Evolutionary conservation across 2,113 vertebrate species (phyloP).

Genomic region (Acrocephalus arundinaceus): DNA sequence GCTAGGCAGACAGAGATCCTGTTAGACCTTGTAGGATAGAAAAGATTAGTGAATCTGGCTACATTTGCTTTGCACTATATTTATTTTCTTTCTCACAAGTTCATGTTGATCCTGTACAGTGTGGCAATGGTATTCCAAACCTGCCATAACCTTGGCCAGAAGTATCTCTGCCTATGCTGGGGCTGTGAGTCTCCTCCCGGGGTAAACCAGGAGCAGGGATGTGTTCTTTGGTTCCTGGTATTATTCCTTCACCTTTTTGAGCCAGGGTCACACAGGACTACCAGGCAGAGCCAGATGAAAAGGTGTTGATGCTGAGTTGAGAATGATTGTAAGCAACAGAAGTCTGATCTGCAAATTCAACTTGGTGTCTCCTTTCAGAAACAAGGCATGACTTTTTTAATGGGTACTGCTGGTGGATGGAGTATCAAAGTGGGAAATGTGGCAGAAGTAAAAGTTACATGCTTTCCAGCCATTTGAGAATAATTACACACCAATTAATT

Average conservation of each 20-base stretch:
- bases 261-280: background rate
- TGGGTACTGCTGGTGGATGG: background rate
- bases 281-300: background rate
- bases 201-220: background rate
- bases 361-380: background rate
- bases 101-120: fast-evolving
- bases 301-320: background rate
- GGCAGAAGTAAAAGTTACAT: background rate
- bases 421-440: background rate
- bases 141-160: background rate
- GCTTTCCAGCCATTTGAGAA: background rate
- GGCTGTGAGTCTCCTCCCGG: fast-evolving
- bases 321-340: background rate
- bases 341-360: background rate
- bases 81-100: background rate
- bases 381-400: background rate
- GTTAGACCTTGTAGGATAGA: background rate
- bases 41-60: background rate
- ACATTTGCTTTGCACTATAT: background rate
- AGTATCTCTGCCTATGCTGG: background rate
- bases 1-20: background rate
- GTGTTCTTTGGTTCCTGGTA: background rate
- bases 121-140: background rate
- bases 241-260: background rate
- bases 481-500: background rate